phyloP scores from a whole-genome alignment of 2,888 invertebrate species.

The Nipponacmea schrenckii region DNA sequence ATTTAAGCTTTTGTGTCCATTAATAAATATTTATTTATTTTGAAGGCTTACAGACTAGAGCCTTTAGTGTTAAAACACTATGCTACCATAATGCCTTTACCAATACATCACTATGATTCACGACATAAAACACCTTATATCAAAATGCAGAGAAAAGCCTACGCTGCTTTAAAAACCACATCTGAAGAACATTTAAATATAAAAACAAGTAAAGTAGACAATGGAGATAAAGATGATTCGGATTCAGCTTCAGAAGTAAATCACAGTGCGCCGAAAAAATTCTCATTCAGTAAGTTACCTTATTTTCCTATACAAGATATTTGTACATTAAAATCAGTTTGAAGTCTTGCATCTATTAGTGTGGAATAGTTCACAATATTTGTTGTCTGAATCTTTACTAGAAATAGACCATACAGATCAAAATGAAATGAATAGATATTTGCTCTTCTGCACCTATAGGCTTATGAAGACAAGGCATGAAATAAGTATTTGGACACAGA shows the following conservation, averaged over 20 bases:
- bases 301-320: not conserved
- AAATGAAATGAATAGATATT: too few species aligned
- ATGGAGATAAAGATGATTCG: slow-evolving; percentile 22
- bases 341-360: too few species aligned
- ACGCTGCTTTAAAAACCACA: slow-evolving; percentile 52
- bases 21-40: too few species aligned
- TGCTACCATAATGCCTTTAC: slow-evolving; percentile 73
- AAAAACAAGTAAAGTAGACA: slow-evolving; percentile 22
- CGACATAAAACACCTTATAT: slow-evolving; percentile 67
- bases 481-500: too few species aligned
- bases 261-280: slow-evolving; percentile 18
- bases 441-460: too few species aligned
- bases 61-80: slow-evolving; percentile 75
- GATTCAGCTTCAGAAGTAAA: slow-evolving; percentile 18
- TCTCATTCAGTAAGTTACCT: slow-evolving; percentile 29
- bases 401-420: too few species aligned
- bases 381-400: too few species aligned
- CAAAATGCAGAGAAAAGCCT: slow-evolving; percentile 58
- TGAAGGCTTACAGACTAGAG: slow-evolving; percentile 72
- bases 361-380: too few species aligned
- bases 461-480: too few species aligned
- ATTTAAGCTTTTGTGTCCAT: too few species aligned
- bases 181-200: slow-evolving; percentile 26
- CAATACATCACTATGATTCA: slow-evolving; percentile 72
- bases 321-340: not conserved